phyloP scores from a whole-genome alignment of 2,797 vertebrate species.

The Chlorospingus semifuscus region DNA sequence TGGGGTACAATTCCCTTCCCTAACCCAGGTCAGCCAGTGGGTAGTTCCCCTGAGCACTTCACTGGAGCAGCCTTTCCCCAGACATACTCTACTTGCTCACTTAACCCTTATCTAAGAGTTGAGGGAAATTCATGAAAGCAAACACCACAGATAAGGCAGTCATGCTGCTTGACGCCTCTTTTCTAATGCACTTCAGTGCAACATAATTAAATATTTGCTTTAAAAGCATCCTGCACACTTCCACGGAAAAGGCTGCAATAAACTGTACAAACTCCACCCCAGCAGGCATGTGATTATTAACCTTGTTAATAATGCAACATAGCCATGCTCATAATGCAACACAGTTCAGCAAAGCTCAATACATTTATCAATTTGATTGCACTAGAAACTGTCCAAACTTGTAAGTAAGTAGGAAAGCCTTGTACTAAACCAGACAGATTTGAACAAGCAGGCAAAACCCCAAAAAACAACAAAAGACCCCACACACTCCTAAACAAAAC shows the following conservation, averaged over 20 bases:
- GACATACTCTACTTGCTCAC: not conserved
- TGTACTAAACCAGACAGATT: not conserved
- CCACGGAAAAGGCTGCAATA: not conserved
- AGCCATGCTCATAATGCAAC: not conserved
- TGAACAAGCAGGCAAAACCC: not conserved
- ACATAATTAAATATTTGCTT: not conserved
- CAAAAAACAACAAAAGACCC: not conserved
- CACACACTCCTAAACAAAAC: not conserved
- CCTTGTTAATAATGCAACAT: no score
- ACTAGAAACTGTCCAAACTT: not conserved
- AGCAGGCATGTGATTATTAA: not conserved
- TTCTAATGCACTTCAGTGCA: not conserved
- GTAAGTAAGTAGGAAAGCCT: not conserved
- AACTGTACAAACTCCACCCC: accelerated
- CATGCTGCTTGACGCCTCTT: not conserved
- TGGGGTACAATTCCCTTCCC: not conserved
- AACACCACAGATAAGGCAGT: not conserved
- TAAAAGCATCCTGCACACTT: not conserved
- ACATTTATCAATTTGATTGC: not conserved
- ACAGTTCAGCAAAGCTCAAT: not conserved
- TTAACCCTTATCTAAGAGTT: accelerated
- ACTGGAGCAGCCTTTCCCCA: not conserved
- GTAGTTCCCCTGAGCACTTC: not conserved
- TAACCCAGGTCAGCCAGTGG: not conserved
- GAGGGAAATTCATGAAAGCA: not conserved